Percentiles rank a stretch among this genome's conserved stretches.
These are phyloP conservation scores for Brachystomella parvula DNA, from an alignment of 1,140 invertebrate species.

Conservation along the genomic window DNA sequence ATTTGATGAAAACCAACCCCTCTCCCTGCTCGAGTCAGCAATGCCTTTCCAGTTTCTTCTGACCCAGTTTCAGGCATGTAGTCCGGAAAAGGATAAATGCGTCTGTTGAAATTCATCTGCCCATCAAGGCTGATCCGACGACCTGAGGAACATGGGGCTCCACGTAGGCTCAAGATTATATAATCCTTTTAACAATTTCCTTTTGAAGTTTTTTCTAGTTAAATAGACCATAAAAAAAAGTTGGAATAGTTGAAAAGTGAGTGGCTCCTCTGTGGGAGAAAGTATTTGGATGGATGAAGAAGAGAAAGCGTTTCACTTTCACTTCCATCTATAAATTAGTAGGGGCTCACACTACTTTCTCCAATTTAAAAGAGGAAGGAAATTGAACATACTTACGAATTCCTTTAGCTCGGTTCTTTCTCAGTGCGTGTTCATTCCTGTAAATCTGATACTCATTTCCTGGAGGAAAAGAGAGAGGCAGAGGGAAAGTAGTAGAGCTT, in stretches of 20 bases:
- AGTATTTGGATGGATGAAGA: too few relatives aligned
- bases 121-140: not conserved
- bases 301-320: not conserved
- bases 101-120: too few relatives aligned
- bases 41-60: not conserved
- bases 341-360: not conserved
- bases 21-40: not conserved
- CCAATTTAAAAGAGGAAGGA: not conserved
- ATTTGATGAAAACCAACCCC: not conserved
- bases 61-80: too few relatives aligned
- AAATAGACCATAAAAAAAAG: not conserved
- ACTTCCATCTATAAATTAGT: not conserved
- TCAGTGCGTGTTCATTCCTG: too few relatives aligned
- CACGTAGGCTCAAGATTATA: not conserved
- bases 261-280: too few relatives aligned
- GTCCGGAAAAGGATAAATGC: too few relatives aligned
- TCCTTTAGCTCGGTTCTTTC: too few relatives aligned
- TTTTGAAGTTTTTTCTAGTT: not conserved
- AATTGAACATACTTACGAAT: too few relatives aligned
- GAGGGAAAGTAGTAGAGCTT: too few relatives aligned
- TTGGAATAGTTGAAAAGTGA: too few relatives aligned
- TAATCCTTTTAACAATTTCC: not conserved
- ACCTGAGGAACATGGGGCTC: not conserved
- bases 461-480: too few relatives aligned
- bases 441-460: too few relatives aligned